Evolutionary conservation across 2,888 invertebrate species (phyloP).

Genomic region (Neocrepidodera transversa): DNA sequence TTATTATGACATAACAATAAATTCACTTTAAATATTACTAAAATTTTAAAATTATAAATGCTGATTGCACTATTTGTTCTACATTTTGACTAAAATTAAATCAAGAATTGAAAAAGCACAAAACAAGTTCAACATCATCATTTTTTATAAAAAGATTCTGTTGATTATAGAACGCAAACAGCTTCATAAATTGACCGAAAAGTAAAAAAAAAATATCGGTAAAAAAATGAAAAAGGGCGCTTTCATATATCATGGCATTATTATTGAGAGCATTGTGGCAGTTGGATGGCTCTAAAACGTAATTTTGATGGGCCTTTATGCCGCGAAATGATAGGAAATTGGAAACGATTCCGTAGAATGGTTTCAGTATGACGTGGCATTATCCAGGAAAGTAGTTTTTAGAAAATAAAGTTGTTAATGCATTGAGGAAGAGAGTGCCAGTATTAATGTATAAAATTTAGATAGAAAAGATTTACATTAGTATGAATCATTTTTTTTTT

Average conservation of each 20-base stretch:
- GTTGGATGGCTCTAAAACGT: constrained; percentile 31
- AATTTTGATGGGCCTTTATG: constrained; percentile 37
- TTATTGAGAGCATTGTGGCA: constrained; percentile 31
- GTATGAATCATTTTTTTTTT: too few relatives aligned
- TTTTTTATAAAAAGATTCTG: too few relatives aligned
- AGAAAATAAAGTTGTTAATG: constrained; percentile 18
- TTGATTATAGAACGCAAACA: too few relatives aligned
- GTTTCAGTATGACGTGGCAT: constrained; percentile 29
- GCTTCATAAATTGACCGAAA: neutral
- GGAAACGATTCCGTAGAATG: constrained; percentile 33
- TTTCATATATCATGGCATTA: constrained; percentile 32
- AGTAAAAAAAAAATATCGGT: neutral
- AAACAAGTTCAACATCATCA: too few relatives aligned
- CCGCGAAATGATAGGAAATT: constrained; percentile 39
- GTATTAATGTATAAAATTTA: too few relatives aligned
- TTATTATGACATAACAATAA: too few relatives aligned
- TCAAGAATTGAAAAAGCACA: too few relatives aligned
- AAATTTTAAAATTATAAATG: too few relatives aligned
- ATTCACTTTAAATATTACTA: too few relatives aligned
- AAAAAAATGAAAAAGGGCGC: neutral
- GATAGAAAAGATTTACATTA: too few relatives aligned
- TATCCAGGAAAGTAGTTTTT: constrained; percentile 22
- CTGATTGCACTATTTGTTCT: too few relatives aligned
- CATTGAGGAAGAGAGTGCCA: neutral
- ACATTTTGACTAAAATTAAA: too few relatives aligned